A percentile compares a stretch with the other conserved stretches of the same genome.
Conservation (phyloP, 2,888 invertebrate genomes). For the Priocnemis perturbator region DNA sequence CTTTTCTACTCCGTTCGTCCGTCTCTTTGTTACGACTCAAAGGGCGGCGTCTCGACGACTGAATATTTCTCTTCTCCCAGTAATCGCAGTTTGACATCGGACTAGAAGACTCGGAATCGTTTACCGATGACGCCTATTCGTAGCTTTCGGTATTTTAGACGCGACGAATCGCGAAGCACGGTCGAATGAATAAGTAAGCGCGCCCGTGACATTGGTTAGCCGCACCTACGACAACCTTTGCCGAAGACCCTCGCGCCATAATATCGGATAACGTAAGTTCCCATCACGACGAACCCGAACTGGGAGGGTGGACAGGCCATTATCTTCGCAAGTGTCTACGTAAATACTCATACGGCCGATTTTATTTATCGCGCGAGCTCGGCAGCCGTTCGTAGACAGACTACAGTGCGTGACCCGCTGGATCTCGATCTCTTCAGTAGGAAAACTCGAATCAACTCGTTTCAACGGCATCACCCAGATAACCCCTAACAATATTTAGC, state of each 20-base stretch:
- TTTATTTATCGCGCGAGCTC: constrained; percentile 58
- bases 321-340: constrained; percentile 56
- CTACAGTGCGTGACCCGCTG: neutral
- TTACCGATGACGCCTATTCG: constrained; percentile 51
- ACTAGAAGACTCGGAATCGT: constrained; percentile 48
- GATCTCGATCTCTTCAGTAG: neutral
- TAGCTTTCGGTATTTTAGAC: constrained; percentile 42
- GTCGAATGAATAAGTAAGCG: constrained; percentile 39
- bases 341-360: constrained; percentile 63
- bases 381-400: neutral
- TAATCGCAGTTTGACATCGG: no score
- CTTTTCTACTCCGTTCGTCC: no score
- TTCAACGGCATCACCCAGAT: no score
- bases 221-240: constrained; percentile 1
- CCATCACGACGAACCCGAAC: constrained; percentile 50
- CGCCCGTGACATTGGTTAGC: constrained; percentile 2
- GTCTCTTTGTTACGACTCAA: no score
- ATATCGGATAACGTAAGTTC: constrained; percentile 59
- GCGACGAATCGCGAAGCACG: constrained; percentile 23
- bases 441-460: neutral
- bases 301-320: constrained; percentile 44
- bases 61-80: no score
- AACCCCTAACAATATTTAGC: no score
- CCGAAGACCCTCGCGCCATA: constrained; percentile 39
- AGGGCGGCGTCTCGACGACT: no score